Evolutionary conservation across 1,140 invertebrate species (phyloP).

Genomic region (Leptopilina clavipes): DNA sequence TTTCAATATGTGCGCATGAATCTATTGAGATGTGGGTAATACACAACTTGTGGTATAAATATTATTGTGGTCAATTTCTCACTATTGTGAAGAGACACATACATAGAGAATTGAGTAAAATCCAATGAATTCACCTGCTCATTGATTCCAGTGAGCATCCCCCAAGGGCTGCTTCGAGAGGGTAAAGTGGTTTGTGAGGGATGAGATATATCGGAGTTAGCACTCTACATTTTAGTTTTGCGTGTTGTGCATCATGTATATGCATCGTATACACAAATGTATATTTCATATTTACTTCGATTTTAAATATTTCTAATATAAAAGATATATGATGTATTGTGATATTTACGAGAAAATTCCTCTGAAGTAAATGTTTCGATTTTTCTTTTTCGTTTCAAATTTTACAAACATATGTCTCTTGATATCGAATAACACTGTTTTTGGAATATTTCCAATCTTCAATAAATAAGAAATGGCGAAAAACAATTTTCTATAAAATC

Average conservation of each 20-base stretch:
- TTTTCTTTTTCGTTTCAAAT: no score
- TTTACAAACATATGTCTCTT: no score
- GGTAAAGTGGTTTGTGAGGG: conserved; percentile 50
- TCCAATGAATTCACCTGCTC: conserved; percentile 54
- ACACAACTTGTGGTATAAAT: background rate
- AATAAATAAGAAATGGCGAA: no score
- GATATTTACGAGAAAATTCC: no score
- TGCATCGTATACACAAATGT: conserved; percentile 39
- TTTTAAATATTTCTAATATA: no score
- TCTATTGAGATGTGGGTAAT: background rate
- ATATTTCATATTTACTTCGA: conserved; percentile 44
- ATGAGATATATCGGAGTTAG: conserved; percentile 45
- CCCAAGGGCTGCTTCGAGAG: conserved; percentile 53
- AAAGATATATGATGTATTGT: no score
- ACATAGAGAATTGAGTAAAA: conserved; percentile 23
- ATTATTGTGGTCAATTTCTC: conserved; percentile 28
- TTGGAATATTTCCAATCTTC: no score
- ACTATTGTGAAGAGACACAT: background rate
- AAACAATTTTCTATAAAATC: no score
- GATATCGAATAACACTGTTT: no score
- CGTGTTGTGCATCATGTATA: conserved; percentile 52
- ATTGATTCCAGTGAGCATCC: conserved; percentile 51
- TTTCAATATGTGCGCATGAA: background rate
- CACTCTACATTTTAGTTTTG: conserved; percentile 53
- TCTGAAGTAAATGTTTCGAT: no score